phyloP scores from a whole-genome alignment of 2,797 vertebrate species.

The Babyrousa celebensis region DNA sequence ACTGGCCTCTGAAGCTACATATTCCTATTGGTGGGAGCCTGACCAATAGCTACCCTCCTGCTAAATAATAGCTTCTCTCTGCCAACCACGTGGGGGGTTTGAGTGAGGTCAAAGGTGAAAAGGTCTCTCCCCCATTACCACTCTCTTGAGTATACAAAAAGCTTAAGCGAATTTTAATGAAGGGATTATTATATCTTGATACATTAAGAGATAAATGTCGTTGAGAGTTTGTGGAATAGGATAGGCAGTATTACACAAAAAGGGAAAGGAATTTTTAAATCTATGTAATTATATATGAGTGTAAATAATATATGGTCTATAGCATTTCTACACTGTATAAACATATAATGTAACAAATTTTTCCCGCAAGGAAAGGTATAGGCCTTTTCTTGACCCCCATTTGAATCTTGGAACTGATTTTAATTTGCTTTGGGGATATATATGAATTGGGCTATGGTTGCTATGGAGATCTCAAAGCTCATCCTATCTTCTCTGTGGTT shows the following conservation, averaged over 20 bases:
- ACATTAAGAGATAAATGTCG: conserved; percentile 81
- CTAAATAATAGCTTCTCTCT: conserved; percentile 69
- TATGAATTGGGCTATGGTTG: conserved; percentile 88
- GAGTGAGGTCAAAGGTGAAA: conserved; percentile 85
- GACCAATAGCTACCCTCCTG: conserved; percentile 64
- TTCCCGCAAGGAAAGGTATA: conserved; percentile 63
- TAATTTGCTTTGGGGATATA: conserved; percentile 83
- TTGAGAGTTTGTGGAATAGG: conserved; percentile 72
- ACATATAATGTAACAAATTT: conserved; percentile 42
- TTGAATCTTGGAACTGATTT: conserved; percentile 78
- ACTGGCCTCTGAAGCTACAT: conserved; percentile 5
- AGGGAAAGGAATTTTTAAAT: conserved; percentile 62
- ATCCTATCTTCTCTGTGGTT: conserved; percentile 88
- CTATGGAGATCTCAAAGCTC: conserved; percentile 90
- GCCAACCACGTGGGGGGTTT: conserved; percentile 69
- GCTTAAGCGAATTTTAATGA: conserved; percentile 74
- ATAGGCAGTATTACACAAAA: conserved; percentile 66
- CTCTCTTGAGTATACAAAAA: conserved; percentile 82
- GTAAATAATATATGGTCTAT: conserved; percentile 4
- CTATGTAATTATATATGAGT: conserved; percentile 66
- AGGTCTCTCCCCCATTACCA: conserved; percentile 84
- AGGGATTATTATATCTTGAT: conserved; percentile 72
- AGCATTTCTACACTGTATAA: conserved; percentile 70
- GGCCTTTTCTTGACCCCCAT: conserved; percentile 80
- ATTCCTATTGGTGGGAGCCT: conserved; percentile 62